Evolutionary conservation across 2,888 invertebrate genomes (phyloP).

Genomic region (Agonopterix subpropinquella): DNA sequence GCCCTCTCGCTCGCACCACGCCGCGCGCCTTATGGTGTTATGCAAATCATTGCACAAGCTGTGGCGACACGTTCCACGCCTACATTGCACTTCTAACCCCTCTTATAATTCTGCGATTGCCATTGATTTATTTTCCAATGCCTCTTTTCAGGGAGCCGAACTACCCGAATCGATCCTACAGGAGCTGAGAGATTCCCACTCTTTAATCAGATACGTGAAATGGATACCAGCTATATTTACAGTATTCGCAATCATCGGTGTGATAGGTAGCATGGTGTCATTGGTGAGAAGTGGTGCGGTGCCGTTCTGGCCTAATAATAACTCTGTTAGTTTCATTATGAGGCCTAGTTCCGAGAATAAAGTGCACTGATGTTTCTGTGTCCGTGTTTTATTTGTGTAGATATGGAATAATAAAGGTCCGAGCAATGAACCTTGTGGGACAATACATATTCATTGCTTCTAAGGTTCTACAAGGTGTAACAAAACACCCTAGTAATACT

Average conservation of each 20-base stretch:
- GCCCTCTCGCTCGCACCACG: too few species aligned
- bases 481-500: too few species aligned
- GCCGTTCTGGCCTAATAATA: slow-evolving; percentile 40
- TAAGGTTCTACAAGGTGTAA: too few species aligned
- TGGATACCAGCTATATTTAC: slow-evolving; percentile 59
- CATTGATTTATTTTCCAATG: neutral
- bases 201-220: slow-evolving; percentile 47
- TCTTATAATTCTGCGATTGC: too few species aligned
- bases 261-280: slow-evolving; percentile 24
- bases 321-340: slow-evolving; percentile 57
- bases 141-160: slow-evolving; percentile 52
- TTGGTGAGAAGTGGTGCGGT: slow-evolving; percentile 33
- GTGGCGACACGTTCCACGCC: too few species aligned
- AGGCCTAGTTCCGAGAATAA: slow-evolving; percentile 41
- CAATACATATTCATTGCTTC: too few species aligned
- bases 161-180: slow-evolving; percentile 42
- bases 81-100: too few species aligned
- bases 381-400: slow-evolving; percentile 11
- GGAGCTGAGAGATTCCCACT: slow-evolving; percentile 47
- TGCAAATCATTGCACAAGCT: too few species aligned
- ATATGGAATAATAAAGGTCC: too few species aligned
- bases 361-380: slow-evolving; percentile 21
- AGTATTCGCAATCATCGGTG: slow-evolving; percentile 42
- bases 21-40: too few species aligned
- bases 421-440: too few species aligned